Evolutionary conservation across 1,140 invertebrate genomes (phyloP), one percentile per base, ranked within the genome.

Genomic region (Ericerus pela): DNA sequence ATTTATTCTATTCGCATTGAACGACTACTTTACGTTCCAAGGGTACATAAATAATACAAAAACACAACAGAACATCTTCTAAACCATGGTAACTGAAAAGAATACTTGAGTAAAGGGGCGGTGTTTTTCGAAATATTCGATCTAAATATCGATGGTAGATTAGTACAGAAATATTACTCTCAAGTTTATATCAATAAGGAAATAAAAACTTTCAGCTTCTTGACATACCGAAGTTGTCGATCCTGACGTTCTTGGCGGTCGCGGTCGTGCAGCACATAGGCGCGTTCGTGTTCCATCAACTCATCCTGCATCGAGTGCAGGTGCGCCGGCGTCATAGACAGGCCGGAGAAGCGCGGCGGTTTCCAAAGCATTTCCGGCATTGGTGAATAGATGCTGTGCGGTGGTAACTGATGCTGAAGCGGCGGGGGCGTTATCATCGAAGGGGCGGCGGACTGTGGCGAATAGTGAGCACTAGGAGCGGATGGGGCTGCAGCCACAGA

Each of bases 341-440:
- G 63, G 56, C 12, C 58, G 63, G 27, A 62, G 61, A n/a, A 63
- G 59, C 3, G 61, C 56, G 1, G 67, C 59, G 26, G 61, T 59
- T 26, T 68, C 57, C 55, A 60, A 18, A 60, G 27, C 61, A 60
- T 60, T 14, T 59, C 59, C 30, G 55, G 57, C 14, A 53, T 29
- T 18, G 41, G 51, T 5, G 57, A 30, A 33, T 56, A 54, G 1
- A 56, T 53, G 62, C 56, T 26, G 53, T 56, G 56, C 41, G 30
- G 26, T 31, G 58, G 64, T 61, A 26, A 61, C 51, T 33, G 56
- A 47, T 52, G 62, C 38, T 68, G 61, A 61, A 61, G 71, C 61
- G 65, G 63, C 61, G 69, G 69, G 62, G 74, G 74, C 22, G 59
- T 61, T 36, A 65, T 68, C 43, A 65, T 63, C 58, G 68, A 66